phyloP scores from a whole-genome alignment of 2,113 vertebrate species.

The Nymphicus hollandicus region DNA sequence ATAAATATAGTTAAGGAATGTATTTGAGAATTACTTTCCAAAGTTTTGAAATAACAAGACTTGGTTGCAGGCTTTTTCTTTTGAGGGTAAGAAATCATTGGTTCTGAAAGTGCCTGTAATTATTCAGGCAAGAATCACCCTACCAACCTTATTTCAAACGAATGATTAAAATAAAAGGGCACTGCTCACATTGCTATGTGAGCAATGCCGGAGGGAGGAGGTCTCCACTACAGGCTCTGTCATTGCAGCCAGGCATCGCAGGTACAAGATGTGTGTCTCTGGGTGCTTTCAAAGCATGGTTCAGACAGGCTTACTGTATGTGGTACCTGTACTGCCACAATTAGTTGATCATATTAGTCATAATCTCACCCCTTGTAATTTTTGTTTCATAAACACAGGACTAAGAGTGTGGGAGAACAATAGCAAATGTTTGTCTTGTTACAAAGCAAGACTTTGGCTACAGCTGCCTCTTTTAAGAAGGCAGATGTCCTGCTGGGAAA shows the following conservation, averaged over 20 bases:
- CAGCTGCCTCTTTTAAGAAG: neutral
- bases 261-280: neutral
- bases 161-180: neutral
- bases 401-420: neutral
- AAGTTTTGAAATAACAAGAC: neutral
- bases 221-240: neutral
- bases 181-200: neutral
- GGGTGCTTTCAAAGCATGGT: neutral
- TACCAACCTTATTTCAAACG: neutral
- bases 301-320: neutral
- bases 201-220: neutral
- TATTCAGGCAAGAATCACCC: neutral
- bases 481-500: neutral
- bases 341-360: neutral
- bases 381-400: slow-evolving; percentile 31
- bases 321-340: neutral
- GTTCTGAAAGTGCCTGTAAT: neutral
- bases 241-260: neutral
- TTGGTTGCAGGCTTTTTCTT: neutral
- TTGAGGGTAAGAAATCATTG: neutral
- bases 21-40: neutral
- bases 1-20: neutral
- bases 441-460: neutral
- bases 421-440: neutral
- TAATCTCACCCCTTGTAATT: neutral